These are phyloP conservation scores for Sanderia malayensis DNA, from an alignment of 30 jellyfish, hydroid and myxozoan genomes.

Conservation along the genomic window DNA sequence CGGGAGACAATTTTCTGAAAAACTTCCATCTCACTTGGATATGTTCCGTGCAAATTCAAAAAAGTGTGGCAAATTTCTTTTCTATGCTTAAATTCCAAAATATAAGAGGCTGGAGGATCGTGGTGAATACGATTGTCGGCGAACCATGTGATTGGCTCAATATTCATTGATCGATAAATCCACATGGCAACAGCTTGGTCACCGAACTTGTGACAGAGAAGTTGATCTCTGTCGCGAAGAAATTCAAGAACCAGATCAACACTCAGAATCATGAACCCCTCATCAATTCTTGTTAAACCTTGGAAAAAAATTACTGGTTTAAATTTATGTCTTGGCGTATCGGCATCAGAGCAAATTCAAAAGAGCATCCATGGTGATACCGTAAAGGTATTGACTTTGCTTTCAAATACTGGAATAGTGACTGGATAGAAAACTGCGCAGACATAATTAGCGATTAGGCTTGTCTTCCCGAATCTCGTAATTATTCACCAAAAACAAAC, in stretches of 20 bases:
- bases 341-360: no score
- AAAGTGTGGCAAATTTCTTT: conserved; percentile 78
- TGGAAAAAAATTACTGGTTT: no score
- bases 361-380: no score
- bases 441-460: no score
- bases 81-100: conserved; percentile 44
- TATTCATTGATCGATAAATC: conserved; percentile 70
- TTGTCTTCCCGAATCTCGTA: no score
- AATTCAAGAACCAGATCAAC: conserved; percentile 66
- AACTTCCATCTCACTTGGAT: conserved; percentile 65
- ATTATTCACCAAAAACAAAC: no score
- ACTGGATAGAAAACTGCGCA: no score
- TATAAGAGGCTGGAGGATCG: conserved; percentile 77
- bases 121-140: conserved; percentile 74
- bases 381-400: no score
- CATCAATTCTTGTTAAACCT: conserved; percentile 79
- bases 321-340: no score
- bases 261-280: conserved; percentile 77
- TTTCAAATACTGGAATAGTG: no score
- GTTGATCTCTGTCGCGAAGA: conserved; percentile 31
- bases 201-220: conserved; percentile 68
- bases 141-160: conserved; percentile 68
- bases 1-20: conserved; percentile 37
- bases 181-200: conserved; percentile 94
- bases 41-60: conserved; percentile 72